Percentiles rank a stretch among this genome's conserved stretches.
phyloP scores from a whole-genome alignment of 2,888 invertebrate genomes.

The Megalurothrips usitatus region DNA sequence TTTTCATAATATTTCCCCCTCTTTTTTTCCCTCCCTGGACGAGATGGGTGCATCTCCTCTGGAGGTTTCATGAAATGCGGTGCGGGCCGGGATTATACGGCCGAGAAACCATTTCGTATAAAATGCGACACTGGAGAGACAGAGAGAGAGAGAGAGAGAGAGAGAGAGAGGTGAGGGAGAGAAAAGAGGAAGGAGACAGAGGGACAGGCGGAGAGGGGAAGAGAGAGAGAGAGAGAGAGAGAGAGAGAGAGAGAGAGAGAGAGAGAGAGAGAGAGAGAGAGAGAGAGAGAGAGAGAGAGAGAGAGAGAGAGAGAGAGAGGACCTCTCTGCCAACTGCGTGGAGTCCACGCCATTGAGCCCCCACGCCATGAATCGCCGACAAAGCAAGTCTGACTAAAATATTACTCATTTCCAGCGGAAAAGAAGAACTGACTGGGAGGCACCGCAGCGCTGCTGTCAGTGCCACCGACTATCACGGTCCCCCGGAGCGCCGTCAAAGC shows the following conservation, averaged over 20 bases:
- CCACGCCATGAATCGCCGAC: conserved; percentile 14
- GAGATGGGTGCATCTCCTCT: background rate
- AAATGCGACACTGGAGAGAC: conserved; percentile 29
- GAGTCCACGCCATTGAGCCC: conserved; percentile 31
- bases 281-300: conserved; percentile 17
- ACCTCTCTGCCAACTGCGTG: conserved; percentile 26
- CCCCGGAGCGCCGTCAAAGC: no score
- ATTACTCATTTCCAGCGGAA: conserved; percentile 22
- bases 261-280: conserved; percentile 33
- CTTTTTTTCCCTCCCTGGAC: background rate
- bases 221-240: conserved; percentile 27
- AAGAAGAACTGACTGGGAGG: background rate
- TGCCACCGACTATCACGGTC: background rate
- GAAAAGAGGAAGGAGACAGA: conserved; percentile 21
- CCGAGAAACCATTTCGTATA: background rate
- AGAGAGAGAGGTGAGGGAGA: conserved; percentile 33
- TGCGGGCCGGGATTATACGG: conserved; percentile 20
- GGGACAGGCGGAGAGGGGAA: background rate
- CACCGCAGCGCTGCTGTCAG: conserved; percentile 11
- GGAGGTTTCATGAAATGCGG: background rate
- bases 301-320: conserved; percentile 31
- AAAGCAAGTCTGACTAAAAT: background rate
- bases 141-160: conserved; percentile 5
- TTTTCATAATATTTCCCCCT: background rate
- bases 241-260: background rate